These are phyloP conservation scores for Leucosticte australis DNA, from an alignment of 2,113 vertebrate species.

Conservation along the genomic window DNA sequence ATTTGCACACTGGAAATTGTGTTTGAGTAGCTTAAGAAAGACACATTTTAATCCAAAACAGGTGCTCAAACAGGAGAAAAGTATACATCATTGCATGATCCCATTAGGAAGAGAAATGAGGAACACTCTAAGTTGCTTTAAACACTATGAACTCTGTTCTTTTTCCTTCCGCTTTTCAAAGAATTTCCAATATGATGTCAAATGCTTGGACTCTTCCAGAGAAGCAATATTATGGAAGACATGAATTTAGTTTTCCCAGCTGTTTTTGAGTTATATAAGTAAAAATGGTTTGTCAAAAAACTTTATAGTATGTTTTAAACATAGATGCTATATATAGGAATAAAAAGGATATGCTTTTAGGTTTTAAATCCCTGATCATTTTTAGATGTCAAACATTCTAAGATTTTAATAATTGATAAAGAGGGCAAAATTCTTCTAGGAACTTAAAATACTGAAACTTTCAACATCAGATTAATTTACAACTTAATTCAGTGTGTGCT, in stretches of 20 bases:
- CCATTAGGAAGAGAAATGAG: background rate
- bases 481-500: background rate
- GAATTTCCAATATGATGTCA: background rate
- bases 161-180: background rate
- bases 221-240: background rate
- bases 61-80: background rate
- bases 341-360: background rate
- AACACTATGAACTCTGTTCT: background rate
- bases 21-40: background rate
- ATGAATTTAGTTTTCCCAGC: background rate
- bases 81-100: background rate
- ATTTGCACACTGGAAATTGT: background rate
- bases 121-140: background rate
- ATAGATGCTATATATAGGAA: background rate
- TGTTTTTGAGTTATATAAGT: background rate
- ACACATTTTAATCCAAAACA: background rate
- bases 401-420: background rate
- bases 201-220: background rate
- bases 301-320: background rate
- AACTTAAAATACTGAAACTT: background rate
- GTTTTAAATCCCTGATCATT: background rate
- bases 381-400: background rate
- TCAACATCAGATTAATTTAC: background rate
- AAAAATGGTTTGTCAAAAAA: background rate
- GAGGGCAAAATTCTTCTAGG: background rate